Evolutionary conservation across 2,888 invertebrate species (phyloP), one percentile per base, ranked within the genome.

Genomic region (Tortrix viridana): DNA sequence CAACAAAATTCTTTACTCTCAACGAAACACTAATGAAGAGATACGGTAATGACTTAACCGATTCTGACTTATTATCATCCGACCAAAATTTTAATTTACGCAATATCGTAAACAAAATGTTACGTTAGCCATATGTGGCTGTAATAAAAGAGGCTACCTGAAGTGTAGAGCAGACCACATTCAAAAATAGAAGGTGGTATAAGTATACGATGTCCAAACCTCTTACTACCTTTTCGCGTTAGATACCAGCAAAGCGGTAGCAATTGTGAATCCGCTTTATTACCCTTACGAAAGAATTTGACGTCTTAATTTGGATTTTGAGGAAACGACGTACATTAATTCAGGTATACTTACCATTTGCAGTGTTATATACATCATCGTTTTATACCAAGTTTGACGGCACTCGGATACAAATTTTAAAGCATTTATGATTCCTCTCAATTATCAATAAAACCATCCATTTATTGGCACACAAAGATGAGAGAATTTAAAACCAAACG

Each of bases 1-100:
- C 12, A 19, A 19, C 20, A 44, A 19, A 44, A 20, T 16, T 16
- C 5, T 14, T 41, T 26, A 19, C 16, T 47, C 32, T 38, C 38
- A 26, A 32, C 43, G 22, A 56, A 23, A 18, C 12, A 18, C 32
- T 22, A 52, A 58, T 14, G 55, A 38, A 19, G 16, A 23, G 38
- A 56, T 50, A 56, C 38, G 37, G 23, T 19, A 56, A 62, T 62
- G 61, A 46, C 56, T 61, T 44, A 22, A 55, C 43, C 23, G 7
- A 55, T 32, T 37, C 55, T 20, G 5, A 55, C 20, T 47, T 37
- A 37, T 56, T 44, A 37, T n/a, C 4, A 14, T 26, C 6, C 14
- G 6, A 20, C 56, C 44, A 44, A 46, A 60, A 55, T n/a, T 44
- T 23, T 38, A 49, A 49, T 56, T 3, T n/a, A 37, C 41, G 16